Evolutionary conservation across 2,888 invertebrate species (phyloP), one percentile per base, ranked within the genome.

Genomic region (Tortricodes alternella): DNA sequence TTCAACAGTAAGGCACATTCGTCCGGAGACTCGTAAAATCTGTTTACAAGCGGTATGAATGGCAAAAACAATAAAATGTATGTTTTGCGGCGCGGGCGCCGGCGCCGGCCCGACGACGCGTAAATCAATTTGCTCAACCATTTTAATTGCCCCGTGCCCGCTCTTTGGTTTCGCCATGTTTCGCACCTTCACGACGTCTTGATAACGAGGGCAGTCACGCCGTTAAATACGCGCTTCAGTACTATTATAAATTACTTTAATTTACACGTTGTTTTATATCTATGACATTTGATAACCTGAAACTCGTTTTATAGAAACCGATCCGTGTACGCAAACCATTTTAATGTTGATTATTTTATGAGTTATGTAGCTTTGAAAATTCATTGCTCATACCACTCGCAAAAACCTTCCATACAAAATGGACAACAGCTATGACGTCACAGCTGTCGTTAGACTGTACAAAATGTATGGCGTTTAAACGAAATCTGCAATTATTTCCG

Each of bases 141-240:
- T 75, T 77, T 76, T 76, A 76, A 76, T 77, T 74, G 71, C 71
- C 61, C 11, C n/a, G n/a, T n/a, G n/a, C n/a, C n/a, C 60, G 66
- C 67, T 69, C 67, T 77, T 71, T 64, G 70, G 66, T 72, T 80
- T 78, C 75, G 72, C 76, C 75, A 75, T 70, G 66, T 69, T 80
- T 78, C 75, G 73, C 78, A 78, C 80, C 74, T 78, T 64, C 62
- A 51, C 59, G 60, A 64, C 65, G 73, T 72, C 76, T 71, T 70
- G 78, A 74, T 77, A 80, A 70, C 67, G 67, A 69, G 29, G 35
- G 43, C 61, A 70, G 73, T 69, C 73, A 68, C 67, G 29, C 68
- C 63, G 71, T 79, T 78, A 79, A 76, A 74, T 78, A 76, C 73
- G 70, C 64, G 70, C 62, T 64, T 70, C 63, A 68, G 70, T 62